phyloP scores from a whole-genome alignment of 2,113 vertebrate genomes.

The Aplodontia rufa region DNA sequence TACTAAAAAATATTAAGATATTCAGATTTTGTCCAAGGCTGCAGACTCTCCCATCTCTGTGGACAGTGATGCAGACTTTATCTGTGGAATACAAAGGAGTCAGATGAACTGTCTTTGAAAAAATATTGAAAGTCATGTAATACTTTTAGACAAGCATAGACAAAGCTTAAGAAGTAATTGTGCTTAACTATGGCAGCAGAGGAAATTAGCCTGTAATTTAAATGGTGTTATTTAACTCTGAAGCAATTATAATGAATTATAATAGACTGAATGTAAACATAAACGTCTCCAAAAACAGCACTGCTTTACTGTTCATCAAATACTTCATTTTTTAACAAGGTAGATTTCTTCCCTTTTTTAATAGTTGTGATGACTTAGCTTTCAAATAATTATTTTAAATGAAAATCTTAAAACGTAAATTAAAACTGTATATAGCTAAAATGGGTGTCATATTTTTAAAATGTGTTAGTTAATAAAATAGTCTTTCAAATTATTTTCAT shows the following conservation, averaged over 20 bases:
- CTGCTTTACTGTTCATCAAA: background rate
- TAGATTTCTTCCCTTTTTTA: slow-evolving; percentile 7
- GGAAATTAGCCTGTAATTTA: slow-evolving; percentile 39
- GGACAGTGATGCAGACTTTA: background rate
- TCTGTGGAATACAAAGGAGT: background rate
- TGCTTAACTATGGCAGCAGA: slow-evolving; percentile 10
- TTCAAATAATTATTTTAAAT: slow-evolving; percentile 27
- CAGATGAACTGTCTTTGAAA: background rate
- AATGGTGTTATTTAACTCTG: slow-evolving; percentile 31
- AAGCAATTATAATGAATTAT: slow-evolving; percentile 50
- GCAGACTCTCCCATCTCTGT: background rate
- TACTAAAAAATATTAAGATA: background rate
- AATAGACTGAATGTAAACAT: slow-evolving; percentile 37
- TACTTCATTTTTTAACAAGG: slow-evolving; percentile 24
- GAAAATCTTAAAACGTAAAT: slow-evolving; percentile 20
- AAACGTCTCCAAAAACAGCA: slow-evolving; percentile 44
- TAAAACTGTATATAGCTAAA: background rate
- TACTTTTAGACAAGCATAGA: slow-evolving; percentile 20
- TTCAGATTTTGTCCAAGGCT: background rate
- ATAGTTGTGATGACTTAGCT: background rate
- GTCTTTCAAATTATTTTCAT: slow-evolving; percentile 36
- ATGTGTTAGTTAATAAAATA: background rate
- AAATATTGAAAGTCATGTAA: background rate
- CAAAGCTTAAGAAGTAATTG: slow-evolving; percentile 25
- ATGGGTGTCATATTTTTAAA: background rate